Evolutionary conservation across 2,888 invertebrate species (phyloP).

Genomic region (Lamellibrachia satsuma): DNA sequence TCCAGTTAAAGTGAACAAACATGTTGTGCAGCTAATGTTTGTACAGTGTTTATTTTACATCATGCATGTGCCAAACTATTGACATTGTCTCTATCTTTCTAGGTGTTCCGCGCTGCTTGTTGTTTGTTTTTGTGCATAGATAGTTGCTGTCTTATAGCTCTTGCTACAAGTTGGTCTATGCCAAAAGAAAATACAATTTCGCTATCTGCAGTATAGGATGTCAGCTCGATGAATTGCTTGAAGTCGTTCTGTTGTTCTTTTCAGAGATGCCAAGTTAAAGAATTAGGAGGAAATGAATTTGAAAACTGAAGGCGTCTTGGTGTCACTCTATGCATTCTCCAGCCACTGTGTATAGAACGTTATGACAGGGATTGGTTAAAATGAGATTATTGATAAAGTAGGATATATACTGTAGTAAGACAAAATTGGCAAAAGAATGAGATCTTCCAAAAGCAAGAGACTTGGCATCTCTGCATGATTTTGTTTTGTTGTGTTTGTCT

Average conservation of each 20-base stretch:
- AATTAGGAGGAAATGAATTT: not conserved
- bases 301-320: not conserved
- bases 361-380: not conserved
- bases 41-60: not conserved
- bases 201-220: not conserved
- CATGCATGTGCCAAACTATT: not conserved
- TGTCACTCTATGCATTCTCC: not conserved
- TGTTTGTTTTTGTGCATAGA: not conserved
- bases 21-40: not conserved
- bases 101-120: not conserved
- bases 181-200: not conserved
- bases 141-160: not conserved
- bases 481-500: not conserved
- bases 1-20: not conserved
- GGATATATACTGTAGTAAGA: not conserved
- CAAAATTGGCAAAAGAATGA: not conserved
- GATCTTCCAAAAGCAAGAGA: not conserved
- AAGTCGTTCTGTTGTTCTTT: not conserved
- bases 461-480: constrained; percentile 13
- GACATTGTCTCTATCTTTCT: not conserved
- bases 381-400: not conserved
- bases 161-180: not conserved
- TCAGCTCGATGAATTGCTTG: not conserved
- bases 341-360: too few relatives aligned
- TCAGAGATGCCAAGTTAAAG: not conserved